A percentile compares a stretch with the other conserved stretches of the same genome.
These are phyloP conservation scores for Sarcophaga peregrina DNA, from an alignment of 1,140 invertebrate genomes.

Conservation along the genomic window DNA sequence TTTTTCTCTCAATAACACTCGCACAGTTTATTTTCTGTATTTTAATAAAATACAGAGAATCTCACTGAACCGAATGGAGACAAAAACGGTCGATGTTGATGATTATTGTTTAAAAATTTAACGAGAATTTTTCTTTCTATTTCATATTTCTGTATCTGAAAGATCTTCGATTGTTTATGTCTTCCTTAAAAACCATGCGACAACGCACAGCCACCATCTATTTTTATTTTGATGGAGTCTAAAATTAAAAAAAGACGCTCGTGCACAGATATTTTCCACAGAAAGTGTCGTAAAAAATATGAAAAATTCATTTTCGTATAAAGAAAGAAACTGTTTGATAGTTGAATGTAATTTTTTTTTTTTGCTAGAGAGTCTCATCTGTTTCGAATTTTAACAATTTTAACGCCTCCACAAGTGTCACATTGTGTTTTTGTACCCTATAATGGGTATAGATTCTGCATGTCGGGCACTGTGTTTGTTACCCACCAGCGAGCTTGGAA, in stretches of 20 bases:
- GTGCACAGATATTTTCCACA: neutral
- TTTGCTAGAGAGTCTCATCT: constrained; percentile 13
- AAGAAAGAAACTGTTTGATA: constrained; percentile 38
- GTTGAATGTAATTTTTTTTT: neutral
- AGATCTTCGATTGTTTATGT: constrained; percentile 29
- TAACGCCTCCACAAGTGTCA: constrained; percentile 35
- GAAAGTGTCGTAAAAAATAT: constrained; percentile 1
- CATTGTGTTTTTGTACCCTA: neutral
- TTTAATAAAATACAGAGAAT: neutral
- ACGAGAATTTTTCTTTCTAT: neutral
- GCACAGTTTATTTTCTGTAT: neutral
- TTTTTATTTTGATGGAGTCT: constrained; percentile 18
- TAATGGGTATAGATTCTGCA: too few relatives aligned
- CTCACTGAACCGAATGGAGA: neutral
- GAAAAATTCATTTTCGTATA: neutral
- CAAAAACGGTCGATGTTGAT: constrained; percentile 1
- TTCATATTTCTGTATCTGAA: constrained; percentile 8
- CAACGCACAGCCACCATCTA: neutral
- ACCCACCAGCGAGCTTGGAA: neutral
- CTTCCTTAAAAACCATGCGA: constrained; percentile 30
- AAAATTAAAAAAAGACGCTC: neutral
- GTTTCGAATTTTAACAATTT: constrained; percentile 18
- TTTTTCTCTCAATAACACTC: neutral
- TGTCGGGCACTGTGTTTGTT: neutral
- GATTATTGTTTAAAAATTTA: constrained; percentile 7